Percentiles rank a stretch among this genome's conserved stretches.
Evolutionary conservation across 2,113 vertebrate species (phyloP).

Genomic region (Crotalus tigris): DNA sequence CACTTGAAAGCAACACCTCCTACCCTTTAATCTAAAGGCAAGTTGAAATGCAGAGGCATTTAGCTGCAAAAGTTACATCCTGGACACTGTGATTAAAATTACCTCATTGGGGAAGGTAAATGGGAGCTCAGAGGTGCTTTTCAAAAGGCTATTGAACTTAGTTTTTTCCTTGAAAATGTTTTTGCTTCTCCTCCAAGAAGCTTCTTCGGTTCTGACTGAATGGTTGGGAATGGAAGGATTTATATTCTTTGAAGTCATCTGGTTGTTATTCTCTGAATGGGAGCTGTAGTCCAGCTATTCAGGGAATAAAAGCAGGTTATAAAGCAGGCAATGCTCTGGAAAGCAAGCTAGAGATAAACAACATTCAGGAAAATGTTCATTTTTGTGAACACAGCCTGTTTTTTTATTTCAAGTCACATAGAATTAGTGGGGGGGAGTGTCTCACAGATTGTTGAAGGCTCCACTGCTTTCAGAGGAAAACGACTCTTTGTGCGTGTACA

Average conservation of each 20-base stretch:
- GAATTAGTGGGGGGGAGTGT: background rate
- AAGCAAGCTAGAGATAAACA: background rate
- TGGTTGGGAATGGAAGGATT: background rate
- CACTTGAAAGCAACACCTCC: too few species aligned
- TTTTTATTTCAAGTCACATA: background rate
- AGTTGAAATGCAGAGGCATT: too few species aligned
- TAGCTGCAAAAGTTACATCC: too few species aligned
- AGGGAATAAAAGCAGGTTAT: background rate
- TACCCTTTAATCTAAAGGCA: too few species aligned
- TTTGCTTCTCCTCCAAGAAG: background rate
- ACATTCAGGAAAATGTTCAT: background rate
- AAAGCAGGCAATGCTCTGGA: background rate
- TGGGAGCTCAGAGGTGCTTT: too few species aligned
- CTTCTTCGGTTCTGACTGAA: background rate
- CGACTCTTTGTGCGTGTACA: background rate
- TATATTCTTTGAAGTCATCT: background rate
- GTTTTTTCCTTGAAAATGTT: background rate
- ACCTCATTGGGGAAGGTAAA: background rate
- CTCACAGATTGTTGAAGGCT: background rate
- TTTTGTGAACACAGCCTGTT: background rate
- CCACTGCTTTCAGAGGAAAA: background rate
- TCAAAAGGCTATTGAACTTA: background rate
- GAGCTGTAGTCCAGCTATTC: background rate
- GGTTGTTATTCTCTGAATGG: background rate
- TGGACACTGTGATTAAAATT: background rate